Evolutionary conservation across 2,113 vertebrate genomes (phyloP), one percentile per base, ranked within the genome.

Genomic region (Mesitornis unicolor): DNA sequence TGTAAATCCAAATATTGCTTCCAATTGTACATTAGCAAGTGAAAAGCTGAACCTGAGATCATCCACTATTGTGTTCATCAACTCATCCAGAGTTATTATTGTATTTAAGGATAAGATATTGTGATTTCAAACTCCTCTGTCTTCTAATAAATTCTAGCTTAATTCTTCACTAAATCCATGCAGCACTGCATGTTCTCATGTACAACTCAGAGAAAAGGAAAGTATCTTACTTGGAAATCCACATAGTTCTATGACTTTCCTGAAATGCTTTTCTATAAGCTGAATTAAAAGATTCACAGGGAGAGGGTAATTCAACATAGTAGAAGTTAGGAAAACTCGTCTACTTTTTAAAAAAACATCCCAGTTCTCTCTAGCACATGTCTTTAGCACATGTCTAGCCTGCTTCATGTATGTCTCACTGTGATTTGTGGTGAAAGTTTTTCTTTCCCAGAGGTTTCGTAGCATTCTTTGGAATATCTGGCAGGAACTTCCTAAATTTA

Each of bases 221-320:
- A 35, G 16, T 0, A 10, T 74, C n/a, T 48, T 33, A 15, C 81
- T 45, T 75, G 42, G 13, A 85, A 68, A 68, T 3, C 5, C 15
- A 17, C 11, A 13, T 6, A 68, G 11, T n/a, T 70, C 24, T 42
- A 5, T 0, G 0, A 25, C 16, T 68, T 71, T 16, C 15, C 29
- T 38, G 48, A 76, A 68, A 28, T 54, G 10, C 5, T 76, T 67
- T 76, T 71, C 47, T 50, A 13, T 16, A 71, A 42, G 10, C 13
- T 51, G 45, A 73, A 76, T 71, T 54, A 77, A 36, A 40, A 1
- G 4, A 31, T 33, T 56, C 33, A 13, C 15, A 82, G 35, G 29
- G 18, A 90, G 54, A 18, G 28, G 26, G 61, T 75, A 71, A 26
- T 4, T n/a, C 35, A 89, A 59, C 33, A 33, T 22, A 50, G 16